These are phyloP conservation scores for Argynnis bischoffii DNA, from an alignment of 2,888 invertebrate species.

Conservation along the genomic window DNA sequence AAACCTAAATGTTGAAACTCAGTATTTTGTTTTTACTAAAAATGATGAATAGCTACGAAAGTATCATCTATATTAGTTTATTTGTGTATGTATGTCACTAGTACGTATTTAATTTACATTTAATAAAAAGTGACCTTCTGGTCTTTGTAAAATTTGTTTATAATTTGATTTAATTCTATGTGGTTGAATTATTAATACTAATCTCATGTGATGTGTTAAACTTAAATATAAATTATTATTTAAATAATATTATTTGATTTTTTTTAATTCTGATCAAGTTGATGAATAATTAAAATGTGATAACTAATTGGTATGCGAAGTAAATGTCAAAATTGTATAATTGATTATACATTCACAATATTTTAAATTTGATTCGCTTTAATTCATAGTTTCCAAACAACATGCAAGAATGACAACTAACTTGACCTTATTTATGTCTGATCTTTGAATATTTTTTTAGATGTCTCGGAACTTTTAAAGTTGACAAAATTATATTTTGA, in stretches of 20 bases:
- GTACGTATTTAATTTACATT: not conserved
- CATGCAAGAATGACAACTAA: too few relatives aligned
- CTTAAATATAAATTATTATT: conserved; percentile 11
- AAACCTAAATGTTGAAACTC: not conserved
- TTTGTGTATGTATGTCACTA: conserved; percentile 1
- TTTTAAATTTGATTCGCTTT: conserved; percentile 1
- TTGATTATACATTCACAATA: conserved; percentile 3
- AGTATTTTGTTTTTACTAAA: not conserved
- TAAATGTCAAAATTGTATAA: not conserved
- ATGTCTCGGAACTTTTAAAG: too few relatives aligned
- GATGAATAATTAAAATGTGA: conserved; percentile 1
- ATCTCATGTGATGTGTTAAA: conserved; percentile 12
- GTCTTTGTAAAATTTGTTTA: conserved; percentile 1
- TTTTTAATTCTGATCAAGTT: not conserved
- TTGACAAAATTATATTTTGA: too few relatives aligned
- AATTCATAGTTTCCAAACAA: not conserved
- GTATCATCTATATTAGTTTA: not conserved
- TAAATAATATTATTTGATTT: conserved; percentile 1
- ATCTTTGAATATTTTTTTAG: too few relatives aligned
- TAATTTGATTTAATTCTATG: conserved; percentile 4
- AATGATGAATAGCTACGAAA: not conserved
- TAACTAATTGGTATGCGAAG: conserved; percentile 1
- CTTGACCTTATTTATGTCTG: too few relatives aligned
- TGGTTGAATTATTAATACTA: conserved; percentile 5
- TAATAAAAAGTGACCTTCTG: conserved; percentile 1